Conservation (phyloP, 2,888 invertebrate genomes). For the Argynnis bischoffii region DNA sequence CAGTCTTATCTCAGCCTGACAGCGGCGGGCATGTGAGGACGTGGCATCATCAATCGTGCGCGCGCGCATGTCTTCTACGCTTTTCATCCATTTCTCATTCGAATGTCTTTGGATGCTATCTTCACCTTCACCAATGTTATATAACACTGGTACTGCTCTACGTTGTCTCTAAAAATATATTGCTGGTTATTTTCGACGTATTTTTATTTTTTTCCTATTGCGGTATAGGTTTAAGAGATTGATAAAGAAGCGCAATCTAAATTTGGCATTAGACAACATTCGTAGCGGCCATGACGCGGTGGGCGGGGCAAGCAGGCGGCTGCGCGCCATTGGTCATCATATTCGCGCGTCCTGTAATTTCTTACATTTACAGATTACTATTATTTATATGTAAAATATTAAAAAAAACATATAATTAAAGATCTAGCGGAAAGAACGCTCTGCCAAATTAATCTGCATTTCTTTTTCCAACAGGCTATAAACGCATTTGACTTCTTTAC, state of each 20-base stretch:
- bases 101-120: conserved; percentile 45
- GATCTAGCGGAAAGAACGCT: background rate
- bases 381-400: conserved; percentile 10
- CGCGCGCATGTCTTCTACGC: conserved; percentile 49
- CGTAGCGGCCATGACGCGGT: conserved; percentile 73
- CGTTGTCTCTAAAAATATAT: no score
- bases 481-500: background rate
- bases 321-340: conserved; percentile 68
- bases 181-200: no score
- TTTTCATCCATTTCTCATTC: conserved; percentile 57
- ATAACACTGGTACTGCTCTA: no score
- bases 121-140: conserved; percentile 40
- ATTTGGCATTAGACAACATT: conserved; percentile 72
- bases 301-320: conserved; percentile 63
- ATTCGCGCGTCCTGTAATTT: conserved; percentile 61
- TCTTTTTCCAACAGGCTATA: no score
- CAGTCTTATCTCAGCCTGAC: conserved; percentile 51
- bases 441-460: background rate
- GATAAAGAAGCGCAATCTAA: conserved; percentile 54
- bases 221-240: conserved; percentile 12
- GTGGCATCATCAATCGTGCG: conserved; percentile 63
- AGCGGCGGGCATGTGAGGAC: conserved; percentile 48
- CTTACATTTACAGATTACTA: conserved; percentile 35
- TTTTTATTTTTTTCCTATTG: background rate
- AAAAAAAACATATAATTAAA: background rate